Evolutionary conservation across 2,888 invertebrate genomes (phyloP).

Genomic region (Caenorhabditis sp.): DNA sequence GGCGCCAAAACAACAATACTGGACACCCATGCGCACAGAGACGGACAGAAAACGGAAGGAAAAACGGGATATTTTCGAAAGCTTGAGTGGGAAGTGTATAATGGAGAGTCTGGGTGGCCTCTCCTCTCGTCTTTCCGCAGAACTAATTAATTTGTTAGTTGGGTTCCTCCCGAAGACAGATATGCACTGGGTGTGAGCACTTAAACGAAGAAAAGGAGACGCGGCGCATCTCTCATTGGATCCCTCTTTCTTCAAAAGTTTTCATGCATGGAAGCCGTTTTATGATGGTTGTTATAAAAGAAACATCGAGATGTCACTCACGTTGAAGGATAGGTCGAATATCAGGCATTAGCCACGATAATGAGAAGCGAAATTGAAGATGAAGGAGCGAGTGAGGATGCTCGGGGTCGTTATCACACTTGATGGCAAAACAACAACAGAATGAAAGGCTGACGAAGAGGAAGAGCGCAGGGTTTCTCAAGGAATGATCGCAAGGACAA

Average conservation of each 20-base stretch:
- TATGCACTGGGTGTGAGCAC: constrained; percentile 40
- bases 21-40: constrained; percentile 7
- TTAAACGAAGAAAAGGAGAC: constrained; percentile 27
- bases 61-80: constrained; percentile 44
- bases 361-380: constrained; percentile 10
- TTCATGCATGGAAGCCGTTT: constrained; percentile 32
- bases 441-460: too few relatives aligned
- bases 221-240: constrained; percentile 10
- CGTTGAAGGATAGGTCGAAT: constrained; percentile 38
- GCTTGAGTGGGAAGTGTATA: constrained; percentile 44
- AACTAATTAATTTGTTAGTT: constrained; percentile 49
- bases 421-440: background rate
- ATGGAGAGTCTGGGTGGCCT: constrained; percentile 28
- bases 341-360: constrained; percentile 13
- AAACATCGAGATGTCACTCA: constrained; percentile 42
- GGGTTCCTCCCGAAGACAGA: constrained; percentile 32
- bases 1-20: constrained; percentile 34
- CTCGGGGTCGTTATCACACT: constrained; percentile 15
- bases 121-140: constrained; percentile 13
- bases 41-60: background rate
- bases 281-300: constrained; percentile 32
- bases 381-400: background rate
- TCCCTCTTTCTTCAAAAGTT: background rate
- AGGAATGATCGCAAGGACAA: too few relatives aligned
- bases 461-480: too few relatives aligned